These are phyloP conservation scores for Megastigmus dorsalis DNA, from an alignment of 2,888 invertebrate genomes.

Conservation along the genomic window DNA sequence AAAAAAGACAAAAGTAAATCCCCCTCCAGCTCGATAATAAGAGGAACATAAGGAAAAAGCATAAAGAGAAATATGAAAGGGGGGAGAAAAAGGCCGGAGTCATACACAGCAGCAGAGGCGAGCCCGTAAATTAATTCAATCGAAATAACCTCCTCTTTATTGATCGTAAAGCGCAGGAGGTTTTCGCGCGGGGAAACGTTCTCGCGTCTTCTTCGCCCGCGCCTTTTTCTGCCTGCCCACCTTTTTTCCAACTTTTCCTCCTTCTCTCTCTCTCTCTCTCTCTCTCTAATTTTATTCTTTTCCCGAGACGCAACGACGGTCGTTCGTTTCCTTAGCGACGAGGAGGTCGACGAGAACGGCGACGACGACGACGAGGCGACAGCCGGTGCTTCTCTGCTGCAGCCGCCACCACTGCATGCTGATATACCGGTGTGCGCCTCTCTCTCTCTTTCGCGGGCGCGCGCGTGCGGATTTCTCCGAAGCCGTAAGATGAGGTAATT, in stretches of 20 bases:
- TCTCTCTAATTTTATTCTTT: constrained; percentile 47
- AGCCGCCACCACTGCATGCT: no score
- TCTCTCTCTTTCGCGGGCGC: no score
- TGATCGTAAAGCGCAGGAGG: constrained; percentile 18
- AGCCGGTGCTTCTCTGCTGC: neutral
- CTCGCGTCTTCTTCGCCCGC: neutral
- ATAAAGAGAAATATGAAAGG: neutral
- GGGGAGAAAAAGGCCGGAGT: neutral
- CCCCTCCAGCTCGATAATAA: neutral
- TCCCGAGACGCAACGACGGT: neutral
- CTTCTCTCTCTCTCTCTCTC: neutral
- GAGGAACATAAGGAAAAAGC: neutral
- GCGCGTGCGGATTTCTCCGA: neutral
- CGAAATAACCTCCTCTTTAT: constrained; percentile 28
- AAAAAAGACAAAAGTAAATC: no score
- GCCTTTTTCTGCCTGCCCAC: neutral
- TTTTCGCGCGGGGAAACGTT: neutral
- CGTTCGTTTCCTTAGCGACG: constrained; percentile 40
- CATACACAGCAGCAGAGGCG: no score
- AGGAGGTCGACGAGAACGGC: neutral
- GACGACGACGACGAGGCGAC: neutral
- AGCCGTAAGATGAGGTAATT: constrained; percentile 50
- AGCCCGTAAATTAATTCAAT: constrained; percentile 36
- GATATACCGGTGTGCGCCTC: no score
- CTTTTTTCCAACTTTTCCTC: neutral